phyloP scores from a whole-genome alignment of 1,140 invertebrate genomes.

The Apis dorsata region DNA sequence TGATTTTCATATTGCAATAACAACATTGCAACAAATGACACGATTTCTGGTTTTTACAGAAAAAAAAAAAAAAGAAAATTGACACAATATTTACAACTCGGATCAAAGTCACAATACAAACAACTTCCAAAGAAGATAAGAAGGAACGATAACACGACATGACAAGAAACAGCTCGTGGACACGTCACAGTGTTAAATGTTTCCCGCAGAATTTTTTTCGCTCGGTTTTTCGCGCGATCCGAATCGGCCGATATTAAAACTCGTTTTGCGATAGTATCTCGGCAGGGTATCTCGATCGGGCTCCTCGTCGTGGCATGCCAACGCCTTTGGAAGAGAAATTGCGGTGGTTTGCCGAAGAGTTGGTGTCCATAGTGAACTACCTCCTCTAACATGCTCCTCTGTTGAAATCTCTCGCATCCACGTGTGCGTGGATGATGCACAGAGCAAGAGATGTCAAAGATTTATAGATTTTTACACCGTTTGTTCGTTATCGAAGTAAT shows the following conservation, averaged over 20 bases:
- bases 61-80: too few relatives aligned
- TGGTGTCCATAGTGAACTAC: background rate
- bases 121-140: too few relatives aligned
- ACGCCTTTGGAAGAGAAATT: constrained; percentile 50
- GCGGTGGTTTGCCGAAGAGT: constrained; percentile 34
- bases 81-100: too few relatives aligned
- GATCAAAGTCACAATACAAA: too few relatives aligned
- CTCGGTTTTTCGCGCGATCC: constrained; percentile 23
- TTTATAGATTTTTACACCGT: too few relatives aligned
- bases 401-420: background rate
- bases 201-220: constrained; percentile 28
- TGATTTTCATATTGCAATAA: too few relatives aligned
- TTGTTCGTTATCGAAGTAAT: too few relatives aligned
- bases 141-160: background rate
- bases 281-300: constrained; percentile 38
- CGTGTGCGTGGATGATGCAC: too few relatives aligned
- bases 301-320: constrained; percentile 41
- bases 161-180: background rate
- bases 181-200: constrained; percentile 7
- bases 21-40: too few relatives aligned
- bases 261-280: constrained; percentile 47
- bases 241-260: constrained; percentile 42
- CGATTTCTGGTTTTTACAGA: too few relatives aligned
- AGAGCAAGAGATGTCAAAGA: too few relatives aligned
- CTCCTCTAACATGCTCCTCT: background rate